Conservation (phyloP, 2,888 invertebrate genomes). For the Amphipoea oculea region DNA sequence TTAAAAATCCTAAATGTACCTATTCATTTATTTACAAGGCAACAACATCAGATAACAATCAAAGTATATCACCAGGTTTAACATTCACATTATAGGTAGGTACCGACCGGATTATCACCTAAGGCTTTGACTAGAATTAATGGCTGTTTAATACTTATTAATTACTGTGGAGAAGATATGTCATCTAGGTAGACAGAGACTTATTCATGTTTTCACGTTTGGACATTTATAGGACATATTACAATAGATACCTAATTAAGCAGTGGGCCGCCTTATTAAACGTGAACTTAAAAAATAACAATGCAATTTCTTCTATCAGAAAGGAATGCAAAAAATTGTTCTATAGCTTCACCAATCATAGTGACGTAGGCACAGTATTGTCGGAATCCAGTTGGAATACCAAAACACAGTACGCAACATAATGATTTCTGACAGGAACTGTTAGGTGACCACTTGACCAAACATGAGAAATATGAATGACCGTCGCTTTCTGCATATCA, state of each 20-base stretch:
- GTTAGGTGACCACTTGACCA: slow-evolving; percentile 73
- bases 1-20: background rate
- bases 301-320: slow-evolving; percentile 4
- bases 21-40: background rate
- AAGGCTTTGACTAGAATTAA: background rate
- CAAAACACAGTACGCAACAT: slow-evolving; percentile 44
- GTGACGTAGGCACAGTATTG: slow-evolving; percentile 8
- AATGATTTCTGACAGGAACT: slow-evolving; percentile 65
- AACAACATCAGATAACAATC: background rate
- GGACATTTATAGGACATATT: background rate
- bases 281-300: slow-evolving; percentile 25
- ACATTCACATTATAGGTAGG: background rate
- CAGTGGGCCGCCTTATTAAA: slow-evolving; percentile 13
- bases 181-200: background rate
- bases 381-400: slow-evolving; percentile 41
- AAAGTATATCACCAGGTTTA: background rate
- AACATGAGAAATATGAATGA: slow-evolving; percentile 72
- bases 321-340: slow-evolving; percentile 15
- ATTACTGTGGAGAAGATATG: background rate
- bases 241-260: slow-evolving; percentile 28
- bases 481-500: slow-evolving; percentile 71
- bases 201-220: slow-evolving; percentile 1
- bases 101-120: background rate
- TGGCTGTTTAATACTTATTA: background rate
- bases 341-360: slow-evolving; percentile 20